Conservation (phyloP, 2,888 invertebrate species). For the Aethes cnicana region DNA sequence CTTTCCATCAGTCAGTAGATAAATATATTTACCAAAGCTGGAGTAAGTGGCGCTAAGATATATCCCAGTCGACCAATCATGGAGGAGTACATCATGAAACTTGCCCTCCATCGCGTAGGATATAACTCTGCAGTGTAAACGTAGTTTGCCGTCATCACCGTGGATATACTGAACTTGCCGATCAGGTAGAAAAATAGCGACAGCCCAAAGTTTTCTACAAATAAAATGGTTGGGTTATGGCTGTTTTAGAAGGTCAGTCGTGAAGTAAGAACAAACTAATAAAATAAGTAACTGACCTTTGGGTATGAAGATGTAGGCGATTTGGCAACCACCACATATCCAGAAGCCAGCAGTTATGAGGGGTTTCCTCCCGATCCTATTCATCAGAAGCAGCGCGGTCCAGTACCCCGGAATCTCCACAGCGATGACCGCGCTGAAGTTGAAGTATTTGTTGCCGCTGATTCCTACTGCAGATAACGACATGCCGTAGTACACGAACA, state of each 20-base stretch:
- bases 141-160: conserved; percentile 80
- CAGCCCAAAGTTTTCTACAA: conserved; percentile 33
- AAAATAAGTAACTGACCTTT: conserved; percentile 44
- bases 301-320: conserved; percentile 70
- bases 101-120: conserved; percentile 83
- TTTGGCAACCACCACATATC: conserved; percentile 74
- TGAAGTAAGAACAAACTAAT: not conserved
- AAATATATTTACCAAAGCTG: conserved; percentile 78
- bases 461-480: conserved; percentile 83
- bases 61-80: conserved; percentile 85
- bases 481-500: conserved; percentile 82
- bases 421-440: conserved; percentile 77
- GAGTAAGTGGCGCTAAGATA: conserved; percentile 84
- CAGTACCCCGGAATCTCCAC: conserved; percentile 85
- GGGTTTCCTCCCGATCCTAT: conserved; percentile 75
- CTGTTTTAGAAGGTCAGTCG: not conserved
- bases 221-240: too few relatives aligned
- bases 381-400: conserved; percentile 75
- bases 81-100: conserved; percentile 82
- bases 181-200: conserved; percentile 70
- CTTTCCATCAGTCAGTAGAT: too few relatives aligned
- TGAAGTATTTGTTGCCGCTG: conserved; percentile 81
- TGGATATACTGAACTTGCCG: conserved; percentile 81
- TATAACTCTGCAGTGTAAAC: conserved; percentile 84
- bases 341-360: conserved; percentile 76